Evolutionary conservation across 2,797 vertebrate species (phyloP).

Genomic region (Labeo calbasu): DNA sequence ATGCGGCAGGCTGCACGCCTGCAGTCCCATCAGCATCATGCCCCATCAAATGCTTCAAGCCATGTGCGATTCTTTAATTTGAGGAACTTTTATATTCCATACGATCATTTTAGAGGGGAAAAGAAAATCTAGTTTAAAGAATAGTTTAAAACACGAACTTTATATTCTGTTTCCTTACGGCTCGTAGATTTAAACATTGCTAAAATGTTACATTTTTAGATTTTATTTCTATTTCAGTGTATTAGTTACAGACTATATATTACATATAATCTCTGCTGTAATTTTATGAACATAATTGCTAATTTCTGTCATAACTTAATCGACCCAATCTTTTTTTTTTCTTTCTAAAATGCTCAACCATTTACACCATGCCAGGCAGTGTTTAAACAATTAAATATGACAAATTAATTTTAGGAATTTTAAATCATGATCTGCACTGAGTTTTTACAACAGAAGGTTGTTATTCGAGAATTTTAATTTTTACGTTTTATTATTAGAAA

Average conservation of each 20-base stretch:
- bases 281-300: neutral
- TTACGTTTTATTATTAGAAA: neutral
- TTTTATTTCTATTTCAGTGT: neutral
- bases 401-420: neutral
- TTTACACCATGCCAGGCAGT: neutral
- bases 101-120: neutral
- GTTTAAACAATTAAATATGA: neutral
- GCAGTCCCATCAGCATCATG: constrained; percentile 36
- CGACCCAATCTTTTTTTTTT: neutral
- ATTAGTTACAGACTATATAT: neutral
- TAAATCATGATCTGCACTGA: too few species aligned
- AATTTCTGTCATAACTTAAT: neutral
- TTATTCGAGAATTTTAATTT: too few species aligned
- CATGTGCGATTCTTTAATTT: neutral
- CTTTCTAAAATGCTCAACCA: neutral
- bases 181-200: neutral
- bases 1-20: constrained; percentile 21
- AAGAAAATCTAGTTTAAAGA: neutral
- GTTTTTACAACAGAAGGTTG: neutral
- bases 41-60: neutral
- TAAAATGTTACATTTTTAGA: neutral
- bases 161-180: neutral
- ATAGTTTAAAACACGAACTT: neutral
- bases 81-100: neutral
- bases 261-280: neutral